Evolutionary conservation across 2,797 vertebrate genomes (phyloP).

Genomic region (Orestias chungarensis): DNA sequence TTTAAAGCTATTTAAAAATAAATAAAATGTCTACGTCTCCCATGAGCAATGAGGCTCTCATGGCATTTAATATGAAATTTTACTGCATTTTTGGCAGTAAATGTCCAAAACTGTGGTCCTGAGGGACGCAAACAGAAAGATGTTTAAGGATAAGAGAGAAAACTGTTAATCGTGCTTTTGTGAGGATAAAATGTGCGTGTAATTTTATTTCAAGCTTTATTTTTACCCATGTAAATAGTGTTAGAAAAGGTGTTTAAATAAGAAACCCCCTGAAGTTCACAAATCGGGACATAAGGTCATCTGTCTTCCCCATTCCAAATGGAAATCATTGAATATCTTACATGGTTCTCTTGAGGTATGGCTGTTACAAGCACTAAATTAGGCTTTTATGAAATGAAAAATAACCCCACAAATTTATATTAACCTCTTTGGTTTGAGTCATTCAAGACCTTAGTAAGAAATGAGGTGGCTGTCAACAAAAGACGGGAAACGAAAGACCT

Average conservation of each 20-base stretch:
- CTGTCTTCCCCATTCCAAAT: slow-evolving; percentile 32
- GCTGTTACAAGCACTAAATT: slow-evolving; percentile 52
- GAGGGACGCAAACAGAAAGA: slow-evolving; percentile 19
- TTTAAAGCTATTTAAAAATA: neutral
- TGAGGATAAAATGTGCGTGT: neutral
- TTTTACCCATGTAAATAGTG: neutral
- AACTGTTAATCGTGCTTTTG: neutral
- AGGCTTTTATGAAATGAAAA: slow-evolving; percentile 70
- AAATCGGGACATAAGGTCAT: slow-evolving; percentile 35
- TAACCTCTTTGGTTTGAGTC: slow-evolving; percentile 71
- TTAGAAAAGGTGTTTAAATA: neutral
- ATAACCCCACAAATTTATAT: slow-evolving; percentile 65
- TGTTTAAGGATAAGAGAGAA: neutral
- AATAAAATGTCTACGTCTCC: too few relatives aligned
- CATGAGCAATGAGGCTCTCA: slow-evolving; percentile 24
- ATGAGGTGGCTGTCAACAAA: slow-evolving; percentile 26
- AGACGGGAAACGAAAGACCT: slow-evolving; percentile 40
- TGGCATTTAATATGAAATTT: slow-evolving; percentile 17
- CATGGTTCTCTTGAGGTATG: slow-evolving; percentile 66
- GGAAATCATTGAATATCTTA: slow-evolving; percentile 70
- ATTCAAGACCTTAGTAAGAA: slow-evolving; percentile 50
- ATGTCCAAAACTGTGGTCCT: slow-evolving; percentile 38
- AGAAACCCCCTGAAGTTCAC: slow-evolving; percentile 17
- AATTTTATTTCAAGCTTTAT: neutral
- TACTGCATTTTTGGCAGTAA: slow-evolving; percentile 33